These are phyloP conservation scores for Percopsis omiscomaycus DNA, from an alignment of 2,797 vertebrate genomes.

Conservation along the genomic window DNA sequence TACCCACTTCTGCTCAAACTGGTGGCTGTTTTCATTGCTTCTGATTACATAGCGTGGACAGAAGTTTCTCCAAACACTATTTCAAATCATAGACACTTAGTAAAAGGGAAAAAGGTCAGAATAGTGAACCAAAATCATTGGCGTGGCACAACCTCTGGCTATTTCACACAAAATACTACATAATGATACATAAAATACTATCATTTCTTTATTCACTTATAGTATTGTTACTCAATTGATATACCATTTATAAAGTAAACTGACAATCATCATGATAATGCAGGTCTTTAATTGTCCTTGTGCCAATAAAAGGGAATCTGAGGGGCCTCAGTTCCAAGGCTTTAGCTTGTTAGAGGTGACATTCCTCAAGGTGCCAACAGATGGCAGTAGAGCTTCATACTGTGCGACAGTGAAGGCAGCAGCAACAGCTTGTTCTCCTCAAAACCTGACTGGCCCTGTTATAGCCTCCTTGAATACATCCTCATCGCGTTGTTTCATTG, in stretches of 20 bases:
- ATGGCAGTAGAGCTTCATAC: constrained; percentile 68
- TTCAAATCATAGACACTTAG: too few species aligned
- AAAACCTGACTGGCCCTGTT: constrained; percentile 18
- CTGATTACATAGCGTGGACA: too few species aligned
- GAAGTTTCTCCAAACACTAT: too few species aligned
- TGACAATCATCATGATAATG: not conserved
- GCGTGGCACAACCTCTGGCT: too few species aligned
- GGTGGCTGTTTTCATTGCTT: too few species aligned
- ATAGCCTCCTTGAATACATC: constrained; percentile 31
- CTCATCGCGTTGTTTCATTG: constrained; percentile 64
- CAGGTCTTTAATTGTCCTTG: not conserved
- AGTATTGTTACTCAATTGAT: not conserved
- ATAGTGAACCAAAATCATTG: too few species aligned
- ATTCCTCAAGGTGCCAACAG: constrained; percentile 47
- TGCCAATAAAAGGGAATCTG: not conserved
- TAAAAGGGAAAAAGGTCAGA: too few species aligned
- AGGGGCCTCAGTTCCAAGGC: not conserved
- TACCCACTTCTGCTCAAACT: too few species aligned
- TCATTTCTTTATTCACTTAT: not conserved
- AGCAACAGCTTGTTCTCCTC: not conserved
- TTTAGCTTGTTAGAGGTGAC: not conserved
- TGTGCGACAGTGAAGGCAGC: not conserved
- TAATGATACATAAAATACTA: too few species aligned
- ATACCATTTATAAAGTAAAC: not conserved
- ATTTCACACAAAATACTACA: not conserved